phyloP scores from a whole-genome alignment of 2,888 invertebrate species.

The Dorcus hopei region DNA sequence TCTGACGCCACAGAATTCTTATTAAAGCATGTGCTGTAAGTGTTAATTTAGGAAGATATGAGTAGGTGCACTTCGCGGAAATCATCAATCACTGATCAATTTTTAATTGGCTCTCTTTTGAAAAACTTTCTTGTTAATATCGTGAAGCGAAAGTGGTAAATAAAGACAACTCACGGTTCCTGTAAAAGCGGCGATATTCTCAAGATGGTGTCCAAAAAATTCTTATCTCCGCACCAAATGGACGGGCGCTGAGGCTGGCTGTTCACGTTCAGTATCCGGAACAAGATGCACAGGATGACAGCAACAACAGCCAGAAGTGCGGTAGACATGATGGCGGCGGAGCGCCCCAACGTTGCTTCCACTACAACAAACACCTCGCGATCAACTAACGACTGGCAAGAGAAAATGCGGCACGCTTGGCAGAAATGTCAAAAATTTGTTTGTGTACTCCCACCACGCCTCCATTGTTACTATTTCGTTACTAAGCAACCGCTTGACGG shows the following conservation, averaged over 20 bases:
- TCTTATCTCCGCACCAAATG: slow-evolving; percentile 72
- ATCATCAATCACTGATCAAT: no score
- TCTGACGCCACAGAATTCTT: no score
- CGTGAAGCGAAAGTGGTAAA: no score
- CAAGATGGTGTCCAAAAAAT: slow-evolving; percentile 72
- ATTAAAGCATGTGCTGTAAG: no score
- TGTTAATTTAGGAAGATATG: no score
- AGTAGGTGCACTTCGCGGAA: no score
- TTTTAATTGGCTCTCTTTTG: no score
- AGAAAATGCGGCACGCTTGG: neutral
- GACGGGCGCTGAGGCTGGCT: slow-evolving; percentile 76
- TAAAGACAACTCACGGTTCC: slow-evolving; percentile 72
- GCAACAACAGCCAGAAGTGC: slow-evolving; percentile 77
- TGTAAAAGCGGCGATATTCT: slow-evolving; percentile 75
- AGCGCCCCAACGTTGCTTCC: slow-evolving; percentile 29
- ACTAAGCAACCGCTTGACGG: no score
- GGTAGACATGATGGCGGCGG: slow-evolving; percentile 65
- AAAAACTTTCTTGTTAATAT: no score
- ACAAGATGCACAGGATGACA: slow-evolving; percentile 77
- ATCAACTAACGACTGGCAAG: neutral
- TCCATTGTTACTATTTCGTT: no score
- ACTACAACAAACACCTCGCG: slow-evolving; percentile 23
- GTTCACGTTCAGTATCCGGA: slow-evolving; percentile 81
- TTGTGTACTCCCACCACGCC: neutral
- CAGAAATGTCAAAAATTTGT: neutral